phyloP scores from a whole-genome alignment of 2,888 invertebrate species.

The Carpatolechia fugitivella region DNA sequence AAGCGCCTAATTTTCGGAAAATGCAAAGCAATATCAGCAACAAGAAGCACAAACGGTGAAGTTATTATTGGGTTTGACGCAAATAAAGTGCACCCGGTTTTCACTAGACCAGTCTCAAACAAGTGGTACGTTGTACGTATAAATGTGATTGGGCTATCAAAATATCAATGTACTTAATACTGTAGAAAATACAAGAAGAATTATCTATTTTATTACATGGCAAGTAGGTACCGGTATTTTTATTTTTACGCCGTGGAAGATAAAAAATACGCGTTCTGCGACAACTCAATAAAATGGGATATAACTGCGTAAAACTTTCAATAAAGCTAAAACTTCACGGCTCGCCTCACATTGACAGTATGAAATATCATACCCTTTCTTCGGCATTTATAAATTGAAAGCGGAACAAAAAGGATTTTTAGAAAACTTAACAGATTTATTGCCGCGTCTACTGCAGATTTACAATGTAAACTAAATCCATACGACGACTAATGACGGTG shows the following conservation, averaged over 20 bases:
- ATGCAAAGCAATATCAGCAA: not conserved
- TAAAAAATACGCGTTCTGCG: not conserved
- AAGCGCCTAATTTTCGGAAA: not conserved
- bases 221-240: not conserved
- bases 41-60: not conserved
- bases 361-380: conserved; percentile 58
- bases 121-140: too few species aligned
- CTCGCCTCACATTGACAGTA: conserved; percentile 45
- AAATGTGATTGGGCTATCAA: too few species aligned
- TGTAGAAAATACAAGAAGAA: too few species aligned
- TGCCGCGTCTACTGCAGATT: conserved; percentile 23
- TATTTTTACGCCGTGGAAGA: not conserved
- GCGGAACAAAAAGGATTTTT: conserved; percentile 38
- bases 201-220: not conserved
- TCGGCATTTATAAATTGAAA: conserved; percentile 42
- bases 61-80: conserved; percentile 1
- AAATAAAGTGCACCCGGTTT: not conserved
- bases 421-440: conserved; percentile 37
- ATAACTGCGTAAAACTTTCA: conserved; percentile 40
- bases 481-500: not conserved
- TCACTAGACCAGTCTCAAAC: too few species aligned
- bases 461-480: conserved; percentile 4
- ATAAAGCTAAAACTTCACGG: conserved; percentile 55
- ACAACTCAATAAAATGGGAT: conserved; percentile 29
- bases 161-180: too few species aligned